Conservation (phyloP, 2,113 vertebrate genomes). For the Paratilapia polleni region DNA sequence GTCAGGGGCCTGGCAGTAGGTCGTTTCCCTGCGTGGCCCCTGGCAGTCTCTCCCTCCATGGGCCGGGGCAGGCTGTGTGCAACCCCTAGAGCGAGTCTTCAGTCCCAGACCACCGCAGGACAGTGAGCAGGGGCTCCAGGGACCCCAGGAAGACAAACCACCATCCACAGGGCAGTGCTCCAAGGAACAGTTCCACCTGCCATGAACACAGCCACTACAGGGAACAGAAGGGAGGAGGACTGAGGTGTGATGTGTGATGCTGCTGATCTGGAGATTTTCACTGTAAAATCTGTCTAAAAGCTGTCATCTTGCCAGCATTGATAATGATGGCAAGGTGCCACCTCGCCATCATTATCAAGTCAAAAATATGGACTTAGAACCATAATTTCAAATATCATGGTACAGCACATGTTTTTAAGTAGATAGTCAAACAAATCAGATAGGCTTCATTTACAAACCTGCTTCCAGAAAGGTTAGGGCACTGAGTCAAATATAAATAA, state of each 20-base stretch:
- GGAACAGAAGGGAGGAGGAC: background rate
- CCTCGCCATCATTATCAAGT: no score
- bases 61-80: constrained; percentile 71
- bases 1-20: constrained; percentile 83
- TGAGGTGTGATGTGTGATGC: background rate
- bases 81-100: constrained; percentile 80
- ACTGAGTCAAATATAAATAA: no score
- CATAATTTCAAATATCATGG: no score
- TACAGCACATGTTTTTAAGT: no score
- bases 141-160: constrained; percentile 79
- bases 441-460: no score
- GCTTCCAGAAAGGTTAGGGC: no score
- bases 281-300: no score
- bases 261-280: background rate
- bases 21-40: constrained; percentile 78
- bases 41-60: constrained; percentile 79
- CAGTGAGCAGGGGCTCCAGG: constrained; percentile 84
- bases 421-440: no score
- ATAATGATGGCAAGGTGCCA: background rate
- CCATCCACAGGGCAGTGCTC: constrained; percentile 76
- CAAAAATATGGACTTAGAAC: no score
- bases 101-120: constrained; percentile 87
- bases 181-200: constrained; percentile 83
- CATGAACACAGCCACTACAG: constrained; percentile 80
- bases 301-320: no score